phyloP scores from a whole-genome alignment of 2,888 invertebrate genomes.

The Ametastegia equiseti region DNA sequence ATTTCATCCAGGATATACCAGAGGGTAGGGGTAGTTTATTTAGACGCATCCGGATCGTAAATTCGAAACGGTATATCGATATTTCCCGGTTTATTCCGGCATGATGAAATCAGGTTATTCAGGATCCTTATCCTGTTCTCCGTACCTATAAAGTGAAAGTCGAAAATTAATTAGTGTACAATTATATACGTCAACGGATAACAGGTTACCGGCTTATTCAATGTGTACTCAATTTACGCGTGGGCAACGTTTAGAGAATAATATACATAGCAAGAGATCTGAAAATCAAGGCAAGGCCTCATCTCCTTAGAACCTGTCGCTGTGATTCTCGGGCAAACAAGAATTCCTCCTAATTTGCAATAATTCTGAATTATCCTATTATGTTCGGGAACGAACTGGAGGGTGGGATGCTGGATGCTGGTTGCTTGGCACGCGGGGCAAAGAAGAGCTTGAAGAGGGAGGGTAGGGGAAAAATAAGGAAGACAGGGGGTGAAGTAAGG shows the following conservation, averaged over 20 bases:
- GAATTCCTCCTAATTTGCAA: constrained; percentile 64
- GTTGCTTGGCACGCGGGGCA: constrained; percentile 25
- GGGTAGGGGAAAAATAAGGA: constrained; percentile 53
- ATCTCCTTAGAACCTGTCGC: constrained; percentile 44
- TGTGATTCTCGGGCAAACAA: constrained; percentile 47
- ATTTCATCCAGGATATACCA: neutral
- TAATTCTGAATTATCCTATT: constrained; percentile 70
- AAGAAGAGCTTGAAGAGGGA: neutral
- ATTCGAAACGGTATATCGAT: neutral
- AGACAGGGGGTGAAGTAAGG: constrained; percentile 59
- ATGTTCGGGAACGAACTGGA: constrained; percentile 54
- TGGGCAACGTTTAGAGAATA: neutral
- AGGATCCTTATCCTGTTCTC: neutral
- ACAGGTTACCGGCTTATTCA: constrained; percentile 32
- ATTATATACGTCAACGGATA: neutral
- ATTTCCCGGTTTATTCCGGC: neutral
- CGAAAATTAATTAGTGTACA: constrained; percentile 6
- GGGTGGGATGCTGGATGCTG: neutral
- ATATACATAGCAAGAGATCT: neutral
- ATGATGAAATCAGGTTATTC: neutral
- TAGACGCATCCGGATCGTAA: neutral
- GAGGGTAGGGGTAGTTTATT: neutral
- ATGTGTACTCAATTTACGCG: constrained; percentile 41
- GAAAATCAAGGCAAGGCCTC: constrained; percentile 16
- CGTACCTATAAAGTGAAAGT: neutral